Evolutionary conservation across 2,888 invertebrate species (phyloP).

Genomic region (Salpingus planirostris): DNA sequence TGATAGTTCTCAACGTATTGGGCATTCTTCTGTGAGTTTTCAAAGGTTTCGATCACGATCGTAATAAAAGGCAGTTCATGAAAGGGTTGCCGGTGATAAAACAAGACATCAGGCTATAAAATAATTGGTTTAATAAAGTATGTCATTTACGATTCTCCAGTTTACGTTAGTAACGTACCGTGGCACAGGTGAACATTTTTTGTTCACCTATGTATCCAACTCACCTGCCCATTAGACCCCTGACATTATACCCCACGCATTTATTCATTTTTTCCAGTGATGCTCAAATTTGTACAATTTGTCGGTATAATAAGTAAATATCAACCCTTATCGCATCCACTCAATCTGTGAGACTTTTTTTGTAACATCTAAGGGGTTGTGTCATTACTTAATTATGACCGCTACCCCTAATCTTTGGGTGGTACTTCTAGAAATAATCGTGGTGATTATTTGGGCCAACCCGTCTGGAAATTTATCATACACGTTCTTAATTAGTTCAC

Average conservation of each 20-base stretch:
- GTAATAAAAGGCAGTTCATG: too few species aligned
- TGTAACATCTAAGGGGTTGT: too few species aligned
- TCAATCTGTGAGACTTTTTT: conserved; percentile 5
- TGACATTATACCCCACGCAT: conserved; percentile 23
- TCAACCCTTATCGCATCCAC: conserved; percentile 15
- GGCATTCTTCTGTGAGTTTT: too few species aligned
- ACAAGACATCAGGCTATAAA: conserved; percentile 15
- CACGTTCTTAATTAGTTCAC: too few species aligned
- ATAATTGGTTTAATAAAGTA: conserved; percentile 24
- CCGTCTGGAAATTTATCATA: too few species aligned
- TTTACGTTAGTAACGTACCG: conserved; percentile 16
- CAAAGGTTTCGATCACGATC: too few species aligned
- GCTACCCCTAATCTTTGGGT: too few species aligned
- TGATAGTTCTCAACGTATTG: too few species aligned
- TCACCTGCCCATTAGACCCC: conserved; percentile 22
- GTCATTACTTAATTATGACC: conserved; percentile 8
- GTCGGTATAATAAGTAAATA: conserved; percentile 26
- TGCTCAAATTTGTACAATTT: conserved; percentile 24
- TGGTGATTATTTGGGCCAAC: too few species aligned
- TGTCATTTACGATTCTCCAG: conserved; percentile 22
- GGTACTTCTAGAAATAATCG: too few species aligned
- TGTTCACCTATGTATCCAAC: conserved; percentile 13
- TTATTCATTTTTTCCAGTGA: conserved; percentile 16
- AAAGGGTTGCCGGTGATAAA: not conserved
- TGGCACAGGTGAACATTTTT: conserved; percentile 24